Evolutionary conservation across 2,113 vertebrate species (phyloP).

Genomic region (Arizona elegans): DNA sequence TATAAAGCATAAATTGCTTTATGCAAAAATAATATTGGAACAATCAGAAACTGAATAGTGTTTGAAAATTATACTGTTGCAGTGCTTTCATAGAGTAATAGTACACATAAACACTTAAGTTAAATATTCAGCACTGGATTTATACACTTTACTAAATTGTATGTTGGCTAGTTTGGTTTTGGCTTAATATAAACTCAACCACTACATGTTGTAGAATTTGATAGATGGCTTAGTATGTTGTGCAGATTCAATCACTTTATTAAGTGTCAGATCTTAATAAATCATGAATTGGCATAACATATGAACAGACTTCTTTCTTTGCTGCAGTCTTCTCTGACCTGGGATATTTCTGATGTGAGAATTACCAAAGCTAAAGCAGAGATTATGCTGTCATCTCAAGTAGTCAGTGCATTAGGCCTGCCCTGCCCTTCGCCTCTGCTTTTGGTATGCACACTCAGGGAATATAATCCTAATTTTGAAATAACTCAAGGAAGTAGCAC

Average conservation of each 20-base stretch:
- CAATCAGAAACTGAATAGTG: neutral
- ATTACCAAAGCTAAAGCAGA: neutral
- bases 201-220: neutral
- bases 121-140: neutral
- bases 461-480: neutral
- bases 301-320: neutral
- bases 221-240: neutral
- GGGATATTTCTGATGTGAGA: neutral
- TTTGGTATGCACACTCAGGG: neutral
- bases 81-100: neutral
- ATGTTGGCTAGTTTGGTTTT: neutral
- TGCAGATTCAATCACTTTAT: neutral
- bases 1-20: constrained; percentile 25
- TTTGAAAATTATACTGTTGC: neutral
- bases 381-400: neutral
- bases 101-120: neutral
- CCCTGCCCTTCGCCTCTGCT: neutral
- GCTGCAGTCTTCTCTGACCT: neutral
- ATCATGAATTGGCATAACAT: neutral
- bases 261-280: neutral
- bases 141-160: neutral
- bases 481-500: neutral
- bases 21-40: neutral
- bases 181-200: neutral
- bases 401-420: neutral